phyloP scores from a whole-genome alignment of 2,113 vertebrate genomes.

The Varanus komodoensis region DNA sequence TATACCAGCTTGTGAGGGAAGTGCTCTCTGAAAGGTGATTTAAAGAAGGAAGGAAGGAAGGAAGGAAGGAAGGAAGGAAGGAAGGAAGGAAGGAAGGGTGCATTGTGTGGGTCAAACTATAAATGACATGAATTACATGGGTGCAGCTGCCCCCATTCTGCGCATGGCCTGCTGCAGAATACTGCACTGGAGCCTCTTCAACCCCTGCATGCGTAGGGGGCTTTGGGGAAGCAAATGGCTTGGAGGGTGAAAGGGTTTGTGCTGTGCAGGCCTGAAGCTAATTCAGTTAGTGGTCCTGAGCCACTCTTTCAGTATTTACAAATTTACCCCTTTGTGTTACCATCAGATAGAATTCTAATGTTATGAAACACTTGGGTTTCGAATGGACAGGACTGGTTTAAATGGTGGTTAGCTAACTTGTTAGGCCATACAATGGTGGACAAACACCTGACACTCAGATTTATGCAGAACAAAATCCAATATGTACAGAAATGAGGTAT shows the following conservation, averaged over 20 bases:
- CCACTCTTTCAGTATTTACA: not conserved
- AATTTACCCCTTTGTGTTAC: not conserved
- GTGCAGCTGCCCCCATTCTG: too few relatives aligned
- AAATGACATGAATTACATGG: too few relatives aligned
- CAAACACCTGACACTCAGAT: not conserved
- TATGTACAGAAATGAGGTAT: not conserved
- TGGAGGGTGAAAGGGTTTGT: not conserved
- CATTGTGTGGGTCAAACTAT: too few relatives aligned
- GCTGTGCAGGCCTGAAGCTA: not conserved
- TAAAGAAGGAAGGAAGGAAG: too few relatives aligned
- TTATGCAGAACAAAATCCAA: not conserved
- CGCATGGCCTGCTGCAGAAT: too few relatives aligned
- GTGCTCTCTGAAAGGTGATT: too few relatives aligned
- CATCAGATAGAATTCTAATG: not conserved
- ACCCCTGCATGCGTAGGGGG: too few relatives aligned
- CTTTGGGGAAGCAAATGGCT: too few relatives aligned
- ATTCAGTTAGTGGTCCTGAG: not conserved
- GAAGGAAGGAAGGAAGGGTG: too few relatives aligned
- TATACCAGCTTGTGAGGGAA: too few relatives aligned
- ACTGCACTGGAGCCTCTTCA: too few relatives aligned
- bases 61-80: too few relatives aligned
- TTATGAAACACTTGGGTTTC: not conserved
- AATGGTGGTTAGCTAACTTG: not conserved
- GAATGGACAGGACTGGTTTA: not conserved
- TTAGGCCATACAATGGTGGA: not conserved